Base-by-base conservation (phyloP, 2,888 invertebrate species). In the Volucella bombylans region DNA sequence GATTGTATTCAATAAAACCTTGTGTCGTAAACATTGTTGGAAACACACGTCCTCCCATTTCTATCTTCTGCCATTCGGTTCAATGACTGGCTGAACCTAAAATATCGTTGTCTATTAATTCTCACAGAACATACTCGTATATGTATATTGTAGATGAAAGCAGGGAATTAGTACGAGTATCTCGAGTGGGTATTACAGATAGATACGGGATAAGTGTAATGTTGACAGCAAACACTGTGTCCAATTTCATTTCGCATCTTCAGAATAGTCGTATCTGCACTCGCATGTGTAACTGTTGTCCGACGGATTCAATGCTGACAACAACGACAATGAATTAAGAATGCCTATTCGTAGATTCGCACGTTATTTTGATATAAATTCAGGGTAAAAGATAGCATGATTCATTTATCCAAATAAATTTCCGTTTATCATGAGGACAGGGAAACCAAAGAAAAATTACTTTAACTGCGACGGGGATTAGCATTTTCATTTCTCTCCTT, bases 71-170 rank as follows among this genome's bases (percentile, higher is more conserved):
- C 62, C 45, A 31, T 8, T 11, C 49, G 62, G 62, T 62, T 62
- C 62, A 62, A 62, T 47, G 62, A 62, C 47, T 62, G 62, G 14
- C 47, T 62, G 62, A 47, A 47, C 23, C 47, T 62, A 62, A 62
- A 62, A 49, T 62, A 62, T 62, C 10, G 47, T 38, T 62, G 47
- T 62, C 14, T 31, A 62, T 62, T 49, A 45, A 62, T 62, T 47
- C 31, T 62, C 11, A 8, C 23, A 12, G 23, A 31, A 8, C 8
- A 11, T 45, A 62, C 23, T n/a, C n/a, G n/a, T n/a, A n/a, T n/a
- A n/a, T n/a, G n/a, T n/a, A 49, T 9, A 62, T 10, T 1, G 47
- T n/a, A 38, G 18, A 23, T 23, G 18, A 23, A 31, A 38, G 31
- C 47, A 47, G 49, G 49, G 1, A 14, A 62, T 14, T 62, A 38